Base-by-base conservation (phyloP, 1,140 invertebrate species). In the Drosophila lacteicornis region DNA sequence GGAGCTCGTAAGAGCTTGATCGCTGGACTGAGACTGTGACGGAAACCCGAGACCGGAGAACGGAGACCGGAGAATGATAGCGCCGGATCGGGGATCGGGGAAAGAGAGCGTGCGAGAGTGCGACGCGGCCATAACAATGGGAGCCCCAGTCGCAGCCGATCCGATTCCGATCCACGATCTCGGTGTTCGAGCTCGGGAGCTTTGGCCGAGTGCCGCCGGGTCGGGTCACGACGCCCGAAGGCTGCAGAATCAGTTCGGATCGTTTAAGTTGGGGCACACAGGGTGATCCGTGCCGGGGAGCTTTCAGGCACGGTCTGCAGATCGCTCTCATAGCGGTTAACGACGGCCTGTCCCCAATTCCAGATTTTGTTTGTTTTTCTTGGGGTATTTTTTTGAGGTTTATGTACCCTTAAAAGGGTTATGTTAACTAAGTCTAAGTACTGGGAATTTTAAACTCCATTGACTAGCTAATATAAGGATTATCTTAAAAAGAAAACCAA, bases 201-300 rank as follows among this genome's bases (percentile, higher is more conserved):
- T 86, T 79, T 81, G 53, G 45, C 59, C 46, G 65, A 45, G 27
- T 61, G 69, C 47, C 75, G 80, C 51, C 51, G 51, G 62, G 62
- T 63, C 60, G 73, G 75, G 83, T 87, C 82, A 86, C 75, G 62
- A 66, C 61, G 60, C 79, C 66, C 79, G 79, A 86, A 75, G 78
- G 55, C 65, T 22, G 22, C 15, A 46, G 62, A 59, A 58, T 33
- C 33, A 25, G 38, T 51, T 45, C 40, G 67, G 55, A 25, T 17
- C 38, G 36, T 56, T 12, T 11, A 56, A 56, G 53, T 40, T 40
- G 53, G 38, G 40, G 19, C 46, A 73, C 67, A 75, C 33, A 36
- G 67, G 50, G 60, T 55, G 59, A 62, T n/a, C 36, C 56, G 36
- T 22, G 56, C 17, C 15, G 5, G 36, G 30, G 49, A 75, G 71